phyloP scores from a whole-genome alignment of 1,140 invertebrate species.

The Drosophila leontia region DNA sequence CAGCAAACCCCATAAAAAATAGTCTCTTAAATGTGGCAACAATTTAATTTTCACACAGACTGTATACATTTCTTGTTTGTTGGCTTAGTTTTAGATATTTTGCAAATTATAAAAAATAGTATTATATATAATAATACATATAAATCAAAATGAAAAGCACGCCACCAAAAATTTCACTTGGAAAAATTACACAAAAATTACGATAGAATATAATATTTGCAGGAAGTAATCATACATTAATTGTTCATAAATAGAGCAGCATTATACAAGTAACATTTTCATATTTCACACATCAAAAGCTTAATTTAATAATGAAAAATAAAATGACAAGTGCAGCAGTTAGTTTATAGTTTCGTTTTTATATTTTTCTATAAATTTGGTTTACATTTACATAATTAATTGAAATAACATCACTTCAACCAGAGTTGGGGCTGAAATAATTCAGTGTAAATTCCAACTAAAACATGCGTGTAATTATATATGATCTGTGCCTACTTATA shows the following conservation, averaged over 20 bases:
- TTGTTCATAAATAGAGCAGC: background rate
- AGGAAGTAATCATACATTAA: background rate
- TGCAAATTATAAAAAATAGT: constrained; percentile 6
- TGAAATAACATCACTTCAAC: background rate
- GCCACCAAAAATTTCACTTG: constrained; percentile 1
- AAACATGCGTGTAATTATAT: constrained; percentile 44
- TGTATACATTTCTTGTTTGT: constrained; percentile 9
- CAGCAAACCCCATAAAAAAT: constrained; percentile 16
- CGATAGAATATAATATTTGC: background rate
- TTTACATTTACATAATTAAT: background rate
- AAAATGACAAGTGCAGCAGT: background rate
- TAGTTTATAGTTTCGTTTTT: background rate
- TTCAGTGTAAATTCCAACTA: constrained; percentile 49
- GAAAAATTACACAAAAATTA: constrained; percentile 2
- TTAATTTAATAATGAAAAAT: too few species aligned
- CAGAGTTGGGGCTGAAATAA: constrained; percentile 16
- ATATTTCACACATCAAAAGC: too few species aligned
- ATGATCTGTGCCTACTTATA: constrained; percentile 1
- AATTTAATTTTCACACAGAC: constrained; percentile 29
- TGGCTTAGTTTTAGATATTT: constrained; percentile 21
- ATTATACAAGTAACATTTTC: background rate
- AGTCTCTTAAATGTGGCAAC: constrained; percentile 36
- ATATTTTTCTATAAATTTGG: background rate
- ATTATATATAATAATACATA: background rate
- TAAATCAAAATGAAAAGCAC: constrained; percentile 26